Evolutionary conservation across 2,113 vertebrate species (phyloP).

Genomic region (Cichladusa arquata): DNA sequence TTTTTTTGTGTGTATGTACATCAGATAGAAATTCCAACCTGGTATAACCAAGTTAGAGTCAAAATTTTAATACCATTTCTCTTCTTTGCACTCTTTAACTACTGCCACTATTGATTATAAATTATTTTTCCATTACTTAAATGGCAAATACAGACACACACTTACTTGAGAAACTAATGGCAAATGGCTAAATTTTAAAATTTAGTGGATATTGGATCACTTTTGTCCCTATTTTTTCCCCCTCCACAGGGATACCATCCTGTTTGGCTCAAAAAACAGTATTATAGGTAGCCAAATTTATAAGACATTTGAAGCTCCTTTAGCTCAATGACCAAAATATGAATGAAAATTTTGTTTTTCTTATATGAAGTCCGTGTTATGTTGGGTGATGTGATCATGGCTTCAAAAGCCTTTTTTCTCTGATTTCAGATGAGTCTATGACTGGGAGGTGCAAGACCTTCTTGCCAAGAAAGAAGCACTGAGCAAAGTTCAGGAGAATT

Average conservation of each 20-base stretch:
- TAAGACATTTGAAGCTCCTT: background rate
- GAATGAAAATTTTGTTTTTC: background rate
- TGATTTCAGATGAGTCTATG: background rate
- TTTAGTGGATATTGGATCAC: background rate
- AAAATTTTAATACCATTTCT: background rate
- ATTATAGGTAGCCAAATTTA: background rate
- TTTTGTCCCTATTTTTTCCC: background rate
- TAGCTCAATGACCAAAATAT: background rate
- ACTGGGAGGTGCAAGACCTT: conserved; percentile 27
- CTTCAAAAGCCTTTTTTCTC: background rate
- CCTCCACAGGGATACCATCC: background rate
- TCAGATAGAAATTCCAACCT: background rate
- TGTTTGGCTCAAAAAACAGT: background rate
- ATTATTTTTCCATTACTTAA: background rate
- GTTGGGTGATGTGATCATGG: background rate
- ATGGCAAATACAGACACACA: background rate
- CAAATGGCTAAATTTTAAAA: background rate
- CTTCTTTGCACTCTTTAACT: background rate
- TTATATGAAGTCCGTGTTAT: background rate
- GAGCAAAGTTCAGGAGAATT: background rate
- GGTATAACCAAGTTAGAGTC: background rate
- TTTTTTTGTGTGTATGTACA: background rate
- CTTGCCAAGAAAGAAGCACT: conserved; percentile 19
- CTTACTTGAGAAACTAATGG: background rate
- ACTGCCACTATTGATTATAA: background rate